Conservation (phyloP, 1,140 invertebrate genomes). For the Caenorhabditis briggsae region DNA sequence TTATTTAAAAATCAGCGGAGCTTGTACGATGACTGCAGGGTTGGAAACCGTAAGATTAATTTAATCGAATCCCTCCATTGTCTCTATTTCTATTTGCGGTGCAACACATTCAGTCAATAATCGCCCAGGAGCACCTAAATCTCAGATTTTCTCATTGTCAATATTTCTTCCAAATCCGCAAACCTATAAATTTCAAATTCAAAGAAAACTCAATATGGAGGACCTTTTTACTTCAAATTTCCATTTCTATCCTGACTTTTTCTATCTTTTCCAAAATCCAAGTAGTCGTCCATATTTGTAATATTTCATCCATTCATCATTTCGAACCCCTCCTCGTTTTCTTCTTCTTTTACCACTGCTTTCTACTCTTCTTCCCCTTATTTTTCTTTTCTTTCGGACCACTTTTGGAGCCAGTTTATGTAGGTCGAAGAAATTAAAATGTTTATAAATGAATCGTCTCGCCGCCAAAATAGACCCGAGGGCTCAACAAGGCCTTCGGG, state of each 20-base stretch:
- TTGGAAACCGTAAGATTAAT: no score
- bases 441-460: constrained; percentile 46
- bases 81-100: no score
- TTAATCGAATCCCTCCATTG: no score
- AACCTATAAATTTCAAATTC: no score
- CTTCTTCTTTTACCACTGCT: no score
- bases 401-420: not conserved
- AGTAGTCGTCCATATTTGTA: not conserved
- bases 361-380: not conserved
- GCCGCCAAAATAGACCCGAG: not conserved
- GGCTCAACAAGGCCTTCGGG: constrained; percentile 42
- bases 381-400: not conserved
- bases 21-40: no score
- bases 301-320: not conserved
- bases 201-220: not conserved
- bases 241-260: not conserved
- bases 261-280: not conserved
- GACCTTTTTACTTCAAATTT: not conserved
- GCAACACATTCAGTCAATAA: no score
- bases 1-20: no score
- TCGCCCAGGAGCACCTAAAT: no score
- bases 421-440: constrained; percentile 28
- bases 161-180: no score
- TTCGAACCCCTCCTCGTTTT: not conserved
- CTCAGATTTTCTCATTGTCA: no score